These are phyloP conservation scores for Mamestra configurata DNA, from an alignment of 1,140 invertebrate species.

Conservation along the genomic window DNA sequence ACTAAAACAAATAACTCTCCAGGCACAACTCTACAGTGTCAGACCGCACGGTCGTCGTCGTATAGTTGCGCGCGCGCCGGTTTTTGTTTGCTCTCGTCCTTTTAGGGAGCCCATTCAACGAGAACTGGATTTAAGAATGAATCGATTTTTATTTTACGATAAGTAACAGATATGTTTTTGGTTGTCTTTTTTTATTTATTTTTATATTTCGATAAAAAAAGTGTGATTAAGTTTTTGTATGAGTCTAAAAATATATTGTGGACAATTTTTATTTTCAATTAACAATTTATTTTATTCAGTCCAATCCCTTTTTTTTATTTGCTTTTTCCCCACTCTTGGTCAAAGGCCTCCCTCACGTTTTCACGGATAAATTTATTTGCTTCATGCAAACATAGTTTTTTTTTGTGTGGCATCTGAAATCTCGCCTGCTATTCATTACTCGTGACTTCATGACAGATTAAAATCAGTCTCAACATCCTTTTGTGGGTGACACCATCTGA, in stretches of 20 bases:
- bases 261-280: too few species aligned
- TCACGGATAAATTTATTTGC: too few species aligned
- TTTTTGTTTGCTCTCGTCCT: slow-evolving; percentile 52
- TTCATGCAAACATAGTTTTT: too few species aligned
- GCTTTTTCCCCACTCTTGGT: too few species aligned
- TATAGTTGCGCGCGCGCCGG: slow-evolving; percentile 25
- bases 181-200: neutral
- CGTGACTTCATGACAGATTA: neutral
- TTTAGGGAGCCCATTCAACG: slow-evolving; percentile 55
- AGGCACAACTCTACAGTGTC: neutral
- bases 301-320: too few species aligned
- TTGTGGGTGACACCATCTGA: neutral
- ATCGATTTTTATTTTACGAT: slow-evolving; percentile 39
- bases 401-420: neutral
- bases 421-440: neutral
- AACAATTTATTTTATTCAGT: too few species aligned
- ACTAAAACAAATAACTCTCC: slow-evolving; percentile 10
- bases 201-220: neutral
- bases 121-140: slow-evolving; percentile 54
- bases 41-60: neutral
- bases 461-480: neutral
- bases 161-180: slow-evolving; percentile 43
- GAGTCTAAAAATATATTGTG: too few species aligned
- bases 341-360: too few species aligned
- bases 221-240: neutral